Percentiles rank a stretch among this genome's conserved stretches.
Evolutionary conservation across 2,113 vertebrate genomes (phyloP).

Genomic region (Genyomyrus donnyi): DNA sequence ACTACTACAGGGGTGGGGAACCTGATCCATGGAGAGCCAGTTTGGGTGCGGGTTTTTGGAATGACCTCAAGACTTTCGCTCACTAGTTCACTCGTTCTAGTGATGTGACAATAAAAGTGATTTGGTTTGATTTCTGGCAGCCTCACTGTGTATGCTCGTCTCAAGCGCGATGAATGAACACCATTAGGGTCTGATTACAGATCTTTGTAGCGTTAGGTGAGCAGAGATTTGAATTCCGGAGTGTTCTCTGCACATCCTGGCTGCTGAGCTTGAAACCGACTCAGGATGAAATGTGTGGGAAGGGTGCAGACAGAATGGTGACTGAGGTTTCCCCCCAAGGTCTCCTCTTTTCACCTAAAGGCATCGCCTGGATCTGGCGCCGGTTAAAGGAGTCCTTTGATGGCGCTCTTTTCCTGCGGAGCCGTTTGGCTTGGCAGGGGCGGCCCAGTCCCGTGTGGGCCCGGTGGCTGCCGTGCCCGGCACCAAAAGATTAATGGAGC

Average conservation of each 20-base stretch:
- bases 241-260: not conserved
- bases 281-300: not conserved
- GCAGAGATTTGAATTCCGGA: not conserved
- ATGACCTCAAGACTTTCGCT: not conserved
- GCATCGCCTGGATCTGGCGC: not conserved
- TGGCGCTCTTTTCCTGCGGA: not conserved
- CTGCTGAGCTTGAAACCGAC: not conserved
- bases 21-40: too few species aligned
- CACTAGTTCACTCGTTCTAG: not conserved
- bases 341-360: not conserved
- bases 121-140: not conserved
- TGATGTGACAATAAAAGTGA: not conserved
- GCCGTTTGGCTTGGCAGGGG: conserved; percentile 21
- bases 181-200: not conserved
- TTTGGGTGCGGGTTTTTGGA: too few species aligned
- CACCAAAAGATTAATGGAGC: conserved; percentile 23
- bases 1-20: not conserved
- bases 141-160: conserved; percentile 7
- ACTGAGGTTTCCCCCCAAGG: not conserved
- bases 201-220: not conserved
- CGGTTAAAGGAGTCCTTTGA: conserved; percentile 2
- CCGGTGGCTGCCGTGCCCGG: not conserved
- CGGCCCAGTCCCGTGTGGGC: not conserved
- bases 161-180: conserved; percentile 11
- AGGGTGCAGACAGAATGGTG: not conserved